These are phyloP conservation scores for Loxodonta africana DNA, from an alignment of 2,113 vertebrate species.

Conservation along the genomic window DNA sequence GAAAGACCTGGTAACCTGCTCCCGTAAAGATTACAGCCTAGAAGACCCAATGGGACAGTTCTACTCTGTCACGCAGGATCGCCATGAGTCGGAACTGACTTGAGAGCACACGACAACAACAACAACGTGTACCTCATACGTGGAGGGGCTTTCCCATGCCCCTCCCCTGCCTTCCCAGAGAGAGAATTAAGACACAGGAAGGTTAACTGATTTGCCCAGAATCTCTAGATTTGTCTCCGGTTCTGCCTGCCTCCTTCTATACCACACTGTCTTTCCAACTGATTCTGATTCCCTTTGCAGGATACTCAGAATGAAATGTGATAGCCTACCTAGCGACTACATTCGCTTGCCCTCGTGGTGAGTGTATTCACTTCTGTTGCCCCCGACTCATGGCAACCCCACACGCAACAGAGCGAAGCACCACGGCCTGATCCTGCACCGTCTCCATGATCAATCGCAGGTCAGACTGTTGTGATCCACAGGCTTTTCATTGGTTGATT, in stretches of 20 bases:
- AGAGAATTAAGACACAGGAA: background rate
- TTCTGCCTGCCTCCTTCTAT: background rate
- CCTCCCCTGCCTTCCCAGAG: background rate
- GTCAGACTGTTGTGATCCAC: too few species aligned
- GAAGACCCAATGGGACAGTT: background rate
- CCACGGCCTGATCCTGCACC: background rate
- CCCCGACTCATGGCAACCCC: background rate
- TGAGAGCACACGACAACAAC: background rate
- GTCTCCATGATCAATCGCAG: background rate
- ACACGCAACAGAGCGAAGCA: background rate
- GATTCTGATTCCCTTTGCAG: background rate
- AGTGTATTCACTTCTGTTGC: background rate
- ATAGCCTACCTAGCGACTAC: background rate
- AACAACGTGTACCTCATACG: background rate
- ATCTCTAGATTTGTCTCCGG: background rate
- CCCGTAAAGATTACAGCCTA: background rate
- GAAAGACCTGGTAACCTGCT: background rate
- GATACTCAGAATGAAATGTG: fast-evolving
- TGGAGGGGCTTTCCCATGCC: fast-evolving
- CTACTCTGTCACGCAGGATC: background rate
- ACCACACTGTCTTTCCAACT: background rate
- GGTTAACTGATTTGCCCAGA: background rate
- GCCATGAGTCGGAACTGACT: background rate
- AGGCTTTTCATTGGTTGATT: background rate
- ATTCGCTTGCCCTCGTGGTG: background rate